phyloP scores from a whole-genome alignment of 1,140 invertebrate species.

The Chironomus tepperi region DNA sequence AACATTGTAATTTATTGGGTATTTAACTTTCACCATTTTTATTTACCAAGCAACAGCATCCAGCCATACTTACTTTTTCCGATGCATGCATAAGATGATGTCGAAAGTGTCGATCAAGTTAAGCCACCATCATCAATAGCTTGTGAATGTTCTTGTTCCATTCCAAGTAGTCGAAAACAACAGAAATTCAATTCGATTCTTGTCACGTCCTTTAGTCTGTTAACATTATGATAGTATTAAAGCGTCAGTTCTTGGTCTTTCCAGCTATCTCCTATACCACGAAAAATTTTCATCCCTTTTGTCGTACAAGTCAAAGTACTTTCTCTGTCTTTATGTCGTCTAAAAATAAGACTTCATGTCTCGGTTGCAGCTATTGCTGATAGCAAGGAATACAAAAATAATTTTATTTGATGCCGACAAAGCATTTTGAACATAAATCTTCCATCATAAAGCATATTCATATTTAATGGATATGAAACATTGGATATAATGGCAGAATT shows the following conservation, averaged over 20 bases:
- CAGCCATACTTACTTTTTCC: neutral
- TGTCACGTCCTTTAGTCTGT: slow-evolving; percentile 8
- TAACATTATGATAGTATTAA: slow-evolving; percentile 21
- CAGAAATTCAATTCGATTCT: neutral
- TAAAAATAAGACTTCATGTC: no score
- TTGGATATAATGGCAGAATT: slow-evolving; percentile 11
- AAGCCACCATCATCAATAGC: slow-evolving; percentile 6
- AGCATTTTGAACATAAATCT: slow-evolving; percentile 17
- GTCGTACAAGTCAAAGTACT: neutral
- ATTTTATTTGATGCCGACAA: neutral
- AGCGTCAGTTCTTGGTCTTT: neutral
- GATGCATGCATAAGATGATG: neutral
- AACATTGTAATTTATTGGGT: slow-evolving; percentile 23
- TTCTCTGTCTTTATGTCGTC: no score
- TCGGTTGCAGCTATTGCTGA: no score
- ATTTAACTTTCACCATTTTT: slow-evolving; percentile 8
- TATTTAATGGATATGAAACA: neutral
- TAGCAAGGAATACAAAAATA: no score
- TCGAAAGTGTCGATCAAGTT: slow-evolving; percentile 10
- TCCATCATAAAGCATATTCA: neutral
- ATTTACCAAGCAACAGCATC: neutral
- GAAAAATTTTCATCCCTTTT: neutral
- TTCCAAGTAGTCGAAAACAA: no score
- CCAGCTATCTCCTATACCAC: neutral
- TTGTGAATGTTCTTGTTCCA: neutral